Base-by-base conservation (phyloP, 2,113 vertebrate species). In the Platanista minor region DNA sequence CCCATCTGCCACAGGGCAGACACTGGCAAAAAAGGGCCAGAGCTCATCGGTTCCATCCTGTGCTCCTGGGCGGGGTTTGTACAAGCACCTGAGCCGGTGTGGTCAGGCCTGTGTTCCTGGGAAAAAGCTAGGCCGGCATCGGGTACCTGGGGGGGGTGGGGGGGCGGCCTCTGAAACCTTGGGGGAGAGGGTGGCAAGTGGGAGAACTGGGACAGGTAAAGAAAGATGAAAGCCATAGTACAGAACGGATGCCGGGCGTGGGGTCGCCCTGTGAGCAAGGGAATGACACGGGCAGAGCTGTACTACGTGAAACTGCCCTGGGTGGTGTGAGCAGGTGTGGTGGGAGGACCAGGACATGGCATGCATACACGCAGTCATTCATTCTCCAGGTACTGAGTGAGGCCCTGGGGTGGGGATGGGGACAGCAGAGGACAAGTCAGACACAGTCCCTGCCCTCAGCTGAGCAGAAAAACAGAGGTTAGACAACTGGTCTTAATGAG, bases 401-500 rank as follows among this genome's bases (percentile, higher is more conserved):
- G 49, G 46, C 20, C 43, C n/a, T 29, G 18, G 41, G 36, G 4
- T 57, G 7, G 21, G 49, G 77, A 33, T 31, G 57, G 27, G 31
- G 54, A 57, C 4, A 33, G 74, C 66, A 4, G 41, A 62, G 74
- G 62, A n/a, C 66, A 59, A 95, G 82, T 67, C 64, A 78, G 31
- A 66, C 43, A 41, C 2, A 43, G 15, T 43, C 36, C 33, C 74
- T 87, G 92, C 36, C 69, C 57, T 92, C 46, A 3, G 31, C 1
- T 46, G 72, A 91, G 91, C 91, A 89, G 78, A 72, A 93, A 31
- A 80, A n/a, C 52, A 36, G n/a, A 94, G 7, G 31, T 29, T 41
- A 62, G 82, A 62, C 61, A 33, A 29, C 2, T 2, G 23, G 8
- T 46, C 52, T 41, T 27, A 10, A 59, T 0, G 27, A 54, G 18